Evolutionary conservation across 2,888 invertebrate genomes (phyloP).

Genomic region (Abrostola triplasia): DNA sequence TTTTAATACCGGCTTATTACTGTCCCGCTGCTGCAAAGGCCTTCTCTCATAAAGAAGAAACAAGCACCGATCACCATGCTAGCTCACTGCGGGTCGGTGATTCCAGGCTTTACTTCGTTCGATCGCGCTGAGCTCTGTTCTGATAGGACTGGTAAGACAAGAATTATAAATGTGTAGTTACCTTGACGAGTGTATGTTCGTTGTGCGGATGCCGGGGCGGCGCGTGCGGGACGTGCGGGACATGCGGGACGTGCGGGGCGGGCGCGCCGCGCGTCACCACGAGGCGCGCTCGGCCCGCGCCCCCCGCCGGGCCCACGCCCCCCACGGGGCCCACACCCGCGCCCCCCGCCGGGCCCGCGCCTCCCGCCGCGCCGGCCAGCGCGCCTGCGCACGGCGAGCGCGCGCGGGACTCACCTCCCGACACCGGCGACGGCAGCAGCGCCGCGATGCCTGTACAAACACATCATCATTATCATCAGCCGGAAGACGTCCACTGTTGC

Average conservation of each 20-base stretch:
- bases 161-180: no score
- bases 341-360: constrained; percentile 14
- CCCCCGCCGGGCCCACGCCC: constrained; percentile 17
- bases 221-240: not conserved
- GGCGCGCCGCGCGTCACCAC: constrained; percentile 22
- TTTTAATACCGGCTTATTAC: no score
- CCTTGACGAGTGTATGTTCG: constrained; percentile 84
- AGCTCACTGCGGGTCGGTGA: no score
- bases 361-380: constrained; percentile 10
- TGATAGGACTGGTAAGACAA: no score
- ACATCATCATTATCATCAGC: no score
- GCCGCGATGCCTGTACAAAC: not conserved
- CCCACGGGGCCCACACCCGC: constrained; percentile 17
- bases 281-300: constrained; percentile 19
- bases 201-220: constrained; percentile 55
- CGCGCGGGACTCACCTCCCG: constrained; percentile 40
- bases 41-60: no score
- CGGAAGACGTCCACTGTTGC: no score
- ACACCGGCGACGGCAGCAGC: not conserved
- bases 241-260: constrained; percentile 16
- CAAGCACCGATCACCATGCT: no score
- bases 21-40: no score
- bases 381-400: constrained; percentile 15
- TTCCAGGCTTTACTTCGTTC: no score
- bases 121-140: no score